A percentile compares a stretch with the other conserved stretches of the same genome.
Conservation (phyloP, 2,797 vertebrate species). For the Falco columbarius region DNA sequence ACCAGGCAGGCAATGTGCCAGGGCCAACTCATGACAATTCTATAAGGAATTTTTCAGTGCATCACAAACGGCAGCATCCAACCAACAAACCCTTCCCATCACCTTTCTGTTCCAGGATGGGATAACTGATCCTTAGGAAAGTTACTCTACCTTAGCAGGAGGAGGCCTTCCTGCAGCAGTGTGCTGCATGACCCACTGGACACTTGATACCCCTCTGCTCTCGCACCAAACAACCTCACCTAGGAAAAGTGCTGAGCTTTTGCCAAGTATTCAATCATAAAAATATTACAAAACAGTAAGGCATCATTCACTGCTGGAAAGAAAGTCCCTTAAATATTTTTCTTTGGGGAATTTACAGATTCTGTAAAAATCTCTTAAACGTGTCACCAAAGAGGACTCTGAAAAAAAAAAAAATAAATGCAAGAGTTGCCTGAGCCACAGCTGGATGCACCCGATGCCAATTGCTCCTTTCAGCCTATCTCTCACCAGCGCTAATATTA, state of each 20-base stretch:
- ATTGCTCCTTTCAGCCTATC: neutral
- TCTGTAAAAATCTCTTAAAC: neutral
- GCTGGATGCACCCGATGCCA: neutral
- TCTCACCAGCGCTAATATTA: neutral
- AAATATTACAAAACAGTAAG: neutral
- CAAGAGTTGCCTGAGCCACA: neutral
- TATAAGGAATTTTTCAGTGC: neutral
- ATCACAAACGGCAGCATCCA: neutral
- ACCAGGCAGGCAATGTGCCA: neutral
- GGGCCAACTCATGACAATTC: neutral
- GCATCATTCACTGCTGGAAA: neutral
- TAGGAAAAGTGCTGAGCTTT: neutral
- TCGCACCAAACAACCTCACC: neutral
- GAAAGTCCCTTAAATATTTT: neutral
- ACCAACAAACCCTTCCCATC: neutral
- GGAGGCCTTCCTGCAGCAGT: accelerated
- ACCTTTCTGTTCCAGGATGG: neutral
- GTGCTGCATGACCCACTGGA: neutral
- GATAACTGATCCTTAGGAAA: neutral
- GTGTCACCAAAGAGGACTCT: neutral
- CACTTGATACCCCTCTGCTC: neutral
- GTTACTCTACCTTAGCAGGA: neutral
- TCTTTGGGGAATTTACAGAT: neutral
- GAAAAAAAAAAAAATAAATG: neutral
- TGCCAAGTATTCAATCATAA: neutral